Evolutionary conservation across 2,888 invertebrate species (phyloP).

Genomic region (Zonitis immaculata): DNA sequence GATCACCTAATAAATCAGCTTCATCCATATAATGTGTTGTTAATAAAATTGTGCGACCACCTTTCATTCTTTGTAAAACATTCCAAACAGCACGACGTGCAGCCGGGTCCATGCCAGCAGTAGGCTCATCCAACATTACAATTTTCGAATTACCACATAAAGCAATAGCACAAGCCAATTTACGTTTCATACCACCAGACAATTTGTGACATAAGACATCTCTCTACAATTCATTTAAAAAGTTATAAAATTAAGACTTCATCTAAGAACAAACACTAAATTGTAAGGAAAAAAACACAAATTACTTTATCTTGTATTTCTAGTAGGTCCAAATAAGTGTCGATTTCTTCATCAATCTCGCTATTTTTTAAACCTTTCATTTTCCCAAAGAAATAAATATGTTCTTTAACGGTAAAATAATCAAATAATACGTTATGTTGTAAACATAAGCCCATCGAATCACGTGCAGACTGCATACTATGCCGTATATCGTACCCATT

Average conservation of each 20-base stretch:
- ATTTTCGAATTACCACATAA: conserved; percentile 70
- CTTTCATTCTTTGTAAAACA: conserved; percentile 66
- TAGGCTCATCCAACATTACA: conserved; percentile 70
- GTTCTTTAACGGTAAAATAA: conserved; percentile 76
- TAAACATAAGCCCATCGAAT: conserved; percentile 77
- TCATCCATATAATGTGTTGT: conserved; percentile 91
- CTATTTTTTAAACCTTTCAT: conserved; percentile 60
- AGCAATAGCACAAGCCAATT: conserved; percentile 71
- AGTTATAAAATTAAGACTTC: no score
- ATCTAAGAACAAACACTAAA: no score
- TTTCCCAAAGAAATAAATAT: conserved; percentile 75
- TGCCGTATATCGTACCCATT: conserved; percentile 67
- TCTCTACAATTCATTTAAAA: no score
- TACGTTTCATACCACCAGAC: conserved; percentile 76
- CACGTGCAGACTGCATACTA: conserved; percentile 60
- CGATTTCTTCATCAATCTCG: conserved; percentile 58
- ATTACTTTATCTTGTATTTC: conserved; percentile 66
- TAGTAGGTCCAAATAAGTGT: conserved; percentile 60
- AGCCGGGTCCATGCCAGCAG: conserved; percentile 85
- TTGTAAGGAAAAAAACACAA: no score
- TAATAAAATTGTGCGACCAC: conserved; percentile 72
- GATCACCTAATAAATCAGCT: conserved; percentile 80
- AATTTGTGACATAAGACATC: no score
- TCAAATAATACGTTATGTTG: conserved; percentile 84
- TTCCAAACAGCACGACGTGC: conserved; percentile 83